These are phyloP conservation scores for Drosophila willistoni DNA, from an alignment of 1,140 invertebrate genomes.

Conservation along the genomic window DNA sequence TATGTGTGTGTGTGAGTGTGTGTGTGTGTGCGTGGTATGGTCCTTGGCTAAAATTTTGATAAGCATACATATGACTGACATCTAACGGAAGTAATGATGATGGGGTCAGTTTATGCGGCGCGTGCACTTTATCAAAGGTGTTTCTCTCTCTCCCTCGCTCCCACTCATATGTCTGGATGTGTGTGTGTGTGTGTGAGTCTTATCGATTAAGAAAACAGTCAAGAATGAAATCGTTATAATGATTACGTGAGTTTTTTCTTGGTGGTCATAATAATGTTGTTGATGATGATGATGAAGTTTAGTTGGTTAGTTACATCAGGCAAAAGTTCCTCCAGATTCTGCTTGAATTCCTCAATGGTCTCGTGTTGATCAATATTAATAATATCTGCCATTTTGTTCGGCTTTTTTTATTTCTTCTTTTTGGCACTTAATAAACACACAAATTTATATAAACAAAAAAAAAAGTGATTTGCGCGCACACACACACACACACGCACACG, in stretches of 20 bases:
- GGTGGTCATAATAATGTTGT: too few species aligned
- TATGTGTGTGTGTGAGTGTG: background rate
- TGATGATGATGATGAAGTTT: background rate
- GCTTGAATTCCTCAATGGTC: constrained; percentile 71
- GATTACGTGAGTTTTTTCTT: constrained; percentile 66
- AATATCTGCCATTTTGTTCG: constrained; percentile 73
- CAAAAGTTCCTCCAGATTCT: constrained; percentile 70
- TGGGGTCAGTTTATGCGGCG: constrained; percentile 21
- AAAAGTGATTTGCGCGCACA: constrained; percentile 41
- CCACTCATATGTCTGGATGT: constrained; percentile 25
- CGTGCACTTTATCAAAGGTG: constrained; percentile 57
- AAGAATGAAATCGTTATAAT: constrained; percentile 27
- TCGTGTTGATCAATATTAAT: constrained; percentile 71
- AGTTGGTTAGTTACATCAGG: constrained; percentile 59
- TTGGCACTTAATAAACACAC: constrained; percentile 37
- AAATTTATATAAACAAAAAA: constrained; percentile 45
- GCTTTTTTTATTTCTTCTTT: constrained; percentile 17
- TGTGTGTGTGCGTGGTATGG: background rate
- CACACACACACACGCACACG: constrained; percentile 17
- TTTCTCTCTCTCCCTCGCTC: constrained; percentile 4
- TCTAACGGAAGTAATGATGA: constrained; percentile 58
- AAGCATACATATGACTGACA: constrained; percentile 47
- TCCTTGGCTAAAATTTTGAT: constrained; percentile 40
- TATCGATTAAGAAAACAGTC: constrained; percentile 64
- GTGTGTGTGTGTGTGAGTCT: constrained; percentile 53